These are phyloP conservation scores for Syncerus caffer DNA, from an alignment of 2,797 vertebrate species.

Conservation along the genomic window DNA sequence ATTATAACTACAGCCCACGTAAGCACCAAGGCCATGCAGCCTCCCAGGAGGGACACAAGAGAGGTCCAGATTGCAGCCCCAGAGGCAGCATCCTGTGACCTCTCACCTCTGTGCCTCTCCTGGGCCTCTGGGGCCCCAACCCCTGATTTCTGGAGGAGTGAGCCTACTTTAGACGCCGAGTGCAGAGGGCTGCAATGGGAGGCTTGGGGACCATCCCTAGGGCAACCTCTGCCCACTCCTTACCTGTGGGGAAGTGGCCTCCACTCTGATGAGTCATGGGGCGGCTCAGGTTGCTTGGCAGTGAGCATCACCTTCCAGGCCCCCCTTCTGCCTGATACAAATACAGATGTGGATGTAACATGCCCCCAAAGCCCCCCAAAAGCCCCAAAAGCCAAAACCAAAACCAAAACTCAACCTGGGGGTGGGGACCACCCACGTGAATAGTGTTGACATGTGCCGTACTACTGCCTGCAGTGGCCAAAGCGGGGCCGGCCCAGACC, in stretches of 20 bases:
- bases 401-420: not conserved
- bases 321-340: not conserved
- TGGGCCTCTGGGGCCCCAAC: not conserved
- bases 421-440: not conserved
- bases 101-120: not conserved
- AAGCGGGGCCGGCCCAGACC: not conserved
- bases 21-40: fast-evolving
- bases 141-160: not conserved
- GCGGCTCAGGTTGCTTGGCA: not conserved
- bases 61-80: not conserved
- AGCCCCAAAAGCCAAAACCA: not conserved
- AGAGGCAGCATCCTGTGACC: no score
- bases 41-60: not conserved
- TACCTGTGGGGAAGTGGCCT: not conserved
- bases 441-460: not conserved
- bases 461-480: not conserved
- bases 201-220: not conserved
- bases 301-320: no score
- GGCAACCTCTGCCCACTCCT: not conserved
- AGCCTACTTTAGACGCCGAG: not conserved
- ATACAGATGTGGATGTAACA: not conserved
- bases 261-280: not conserved
- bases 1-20: fast-evolving
- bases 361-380: not conserved
- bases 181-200: not conserved